phyloP scores from a whole-genome alignment of 1,140 invertebrate species.

The Rhyzopertha dominica region DNA sequence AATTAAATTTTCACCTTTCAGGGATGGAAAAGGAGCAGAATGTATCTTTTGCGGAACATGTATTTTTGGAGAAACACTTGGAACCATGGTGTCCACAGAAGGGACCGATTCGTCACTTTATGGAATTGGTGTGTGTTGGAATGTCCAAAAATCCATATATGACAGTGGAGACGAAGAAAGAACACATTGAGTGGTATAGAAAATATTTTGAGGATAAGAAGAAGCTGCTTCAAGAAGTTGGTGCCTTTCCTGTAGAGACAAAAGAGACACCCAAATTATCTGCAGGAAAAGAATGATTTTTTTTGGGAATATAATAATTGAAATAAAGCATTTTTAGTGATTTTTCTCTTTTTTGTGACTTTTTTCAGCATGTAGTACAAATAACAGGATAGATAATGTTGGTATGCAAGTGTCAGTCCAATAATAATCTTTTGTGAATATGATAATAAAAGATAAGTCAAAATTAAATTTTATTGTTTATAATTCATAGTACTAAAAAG shows the following conservation, averaged over 20 bases:
- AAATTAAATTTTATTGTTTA: too few relatives aligned
- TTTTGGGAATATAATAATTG: too few relatives aligned
- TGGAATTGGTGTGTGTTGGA: slow-evolving; percentile 93
- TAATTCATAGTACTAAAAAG: too few relatives aligned
- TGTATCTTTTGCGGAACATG: slow-evolving; percentile 84
- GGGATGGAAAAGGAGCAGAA: slow-evolving; percentile 73
- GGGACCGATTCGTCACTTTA: slow-evolving; percentile 91
- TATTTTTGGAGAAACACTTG: slow-evolving; percentile 85
- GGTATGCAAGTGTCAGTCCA: too few relatives aligned
- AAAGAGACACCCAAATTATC: too few relatives aligned
- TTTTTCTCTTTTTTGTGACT: too few relatives aligned
- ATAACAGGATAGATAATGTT: too few relatives aligned
- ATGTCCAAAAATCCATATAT: slow-evolving; percentile 92
- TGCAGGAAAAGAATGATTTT: too few relatives aligned
- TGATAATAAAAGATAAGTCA: too few relatives aligned
- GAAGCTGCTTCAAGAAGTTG: slow-evolving; percentile 63
- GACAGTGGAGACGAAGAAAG: slow-evolving; percentile 79
- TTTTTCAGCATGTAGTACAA: too few relatives aligned
- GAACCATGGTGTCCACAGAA: slow-evolving; percentile 81
- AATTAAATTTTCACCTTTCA: slow-evolving; percentile 44
- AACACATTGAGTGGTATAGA: slow-evolving; percentile 90
- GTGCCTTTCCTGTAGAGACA: slow-evolving; percentile 41
- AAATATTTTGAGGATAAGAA: slow-evolving; percentile 85
- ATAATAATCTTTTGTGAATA: too few relatives aligned
- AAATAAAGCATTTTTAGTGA: too few relatives aligned